Base-by-base conservation (phyloP, 2,113 vertebrate genomes). In the Bubo bubo region DNA sequence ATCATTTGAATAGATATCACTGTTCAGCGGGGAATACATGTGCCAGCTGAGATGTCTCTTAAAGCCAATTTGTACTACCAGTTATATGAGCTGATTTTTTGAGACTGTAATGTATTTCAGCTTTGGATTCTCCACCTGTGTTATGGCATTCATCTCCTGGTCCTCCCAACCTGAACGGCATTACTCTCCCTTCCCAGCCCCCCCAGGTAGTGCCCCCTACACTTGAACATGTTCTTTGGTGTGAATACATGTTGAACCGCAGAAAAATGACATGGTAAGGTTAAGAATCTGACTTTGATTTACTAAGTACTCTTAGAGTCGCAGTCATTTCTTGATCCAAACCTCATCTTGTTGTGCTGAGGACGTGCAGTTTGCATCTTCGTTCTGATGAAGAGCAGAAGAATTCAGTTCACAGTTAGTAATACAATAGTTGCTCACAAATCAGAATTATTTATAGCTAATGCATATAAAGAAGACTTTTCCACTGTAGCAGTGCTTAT, bases 1-100 rank as follows among this genome's bases (percentile, higher is more conserved):
- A 98, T 98, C 97, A 97, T 98, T 98, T 97, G 94, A 98, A 96
- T 98, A 98, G 96, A 95, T 97, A 97, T 97, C 96, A 79, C 73
- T 74, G 86, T 98, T 98, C 97, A 97, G 75, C 21, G 3, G 98
- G 97, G 98, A 98, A 97, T 98, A 97, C 94, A 95, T 80, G 70
- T 86, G 88, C 95, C 97, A 95, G 93, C 86, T 80, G 90, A 97
- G 93, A 88, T 97, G 91, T 97, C 90, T 97, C 97, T 98, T 98
- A 97, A 97, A 98, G 95, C 93, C 97, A 98, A 93, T 98, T 98
- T 98, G 96, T 98, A 91, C 79, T 93, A 86, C 96, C 89, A 88
- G 93, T 97, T 96, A 71, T 26, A 95, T 3, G 74, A 97, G 97
- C 92, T 93, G 95, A 97, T 98, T 97, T 96, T 95, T 97, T 8